These are phyloP conservation scores for Stratiomys singularior DNA, from an alignment of 2,888 invertebrate species.

Conservation along the genomic window DNA sequence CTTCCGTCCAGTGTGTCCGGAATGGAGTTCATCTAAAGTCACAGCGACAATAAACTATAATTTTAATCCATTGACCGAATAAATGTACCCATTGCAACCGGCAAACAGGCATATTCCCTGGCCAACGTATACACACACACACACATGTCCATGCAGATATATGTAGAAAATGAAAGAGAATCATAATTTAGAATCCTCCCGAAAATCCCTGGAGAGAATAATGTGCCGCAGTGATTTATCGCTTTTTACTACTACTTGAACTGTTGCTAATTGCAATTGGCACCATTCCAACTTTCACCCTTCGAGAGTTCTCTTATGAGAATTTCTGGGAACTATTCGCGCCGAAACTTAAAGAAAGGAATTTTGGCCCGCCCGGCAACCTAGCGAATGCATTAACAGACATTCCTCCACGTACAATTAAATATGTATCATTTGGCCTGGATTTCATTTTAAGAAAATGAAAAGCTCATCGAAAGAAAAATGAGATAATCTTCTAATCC, in stretches of 20 bases:
- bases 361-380: conserved; percentile 9
- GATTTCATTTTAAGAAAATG: conserved; percentile 42
- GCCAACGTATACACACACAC: not conserved
- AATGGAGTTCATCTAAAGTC: not conserved
- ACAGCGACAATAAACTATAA: conserved; percentile 40
- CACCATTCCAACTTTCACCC: conserved; percentile 38
- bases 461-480: not conserved
- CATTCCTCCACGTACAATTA: conserved; percentile 34
- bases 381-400: conserved; percentile 15
- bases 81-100: not conserved
- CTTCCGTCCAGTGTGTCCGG: not conserved
- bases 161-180: conserved; percentile 5
- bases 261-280: conserved; percentile 42
- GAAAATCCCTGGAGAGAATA: conserved; percentile 40
- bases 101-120: not conserved
- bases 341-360: not conserved
- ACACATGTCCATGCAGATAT: not conserved
- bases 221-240: conserved; percentile 44
- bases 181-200: conserved; percentile 44
- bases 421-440: conserved; percentile 40
- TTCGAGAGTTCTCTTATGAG: conserved; percentile 25
- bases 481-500: conserved; percentile 35
- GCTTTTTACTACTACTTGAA: conserved; percentile 42
- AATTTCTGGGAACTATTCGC: conserved; percentile 1
- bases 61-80: conserved; percentile 42